phyloP scores from a whole-genome alignment of 2,113 vertebrate species.

The Aptenodytes patagonicus region DNA sequence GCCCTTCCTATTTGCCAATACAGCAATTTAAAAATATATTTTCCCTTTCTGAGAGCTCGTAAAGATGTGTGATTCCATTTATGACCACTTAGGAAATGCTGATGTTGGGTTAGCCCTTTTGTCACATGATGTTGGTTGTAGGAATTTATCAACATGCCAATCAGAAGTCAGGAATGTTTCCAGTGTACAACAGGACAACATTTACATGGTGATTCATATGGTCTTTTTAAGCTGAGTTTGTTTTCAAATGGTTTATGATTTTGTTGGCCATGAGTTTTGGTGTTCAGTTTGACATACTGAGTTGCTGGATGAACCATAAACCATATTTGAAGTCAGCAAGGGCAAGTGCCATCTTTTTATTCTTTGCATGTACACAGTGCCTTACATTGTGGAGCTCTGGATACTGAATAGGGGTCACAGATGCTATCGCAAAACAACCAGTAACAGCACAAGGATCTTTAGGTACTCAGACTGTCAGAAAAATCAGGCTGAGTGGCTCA shows the following conservation, averaged over 20 bases:
- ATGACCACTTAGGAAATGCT: background rate
- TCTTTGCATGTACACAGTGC: background rate
- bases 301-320: conserved; percentile 1
- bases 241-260: background rate
- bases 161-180: background rate
- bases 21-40: background rate
- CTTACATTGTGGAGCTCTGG: background rate
- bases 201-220: background rate
- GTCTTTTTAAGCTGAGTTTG: background rate
- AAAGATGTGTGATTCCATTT: conserved; percentile 1
- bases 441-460: background rate
- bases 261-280: background rate
- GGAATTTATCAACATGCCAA: background rate
- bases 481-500: background rate
- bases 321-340: background rate
- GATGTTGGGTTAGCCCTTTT: background rate
- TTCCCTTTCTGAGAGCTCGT: background rate
- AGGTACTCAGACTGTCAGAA: conserved; percentile 16
- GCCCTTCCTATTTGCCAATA: background rate
- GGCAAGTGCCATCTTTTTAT: background rate
- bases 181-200: background rate
- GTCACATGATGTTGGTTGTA: background rate
- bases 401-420: background rate
- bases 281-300: background rate
- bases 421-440: background rate